Evolutionary conservation across 1,140 invertebrate species (phyloP).

Genomic region (Philotrypesis tridentata): DNA sequence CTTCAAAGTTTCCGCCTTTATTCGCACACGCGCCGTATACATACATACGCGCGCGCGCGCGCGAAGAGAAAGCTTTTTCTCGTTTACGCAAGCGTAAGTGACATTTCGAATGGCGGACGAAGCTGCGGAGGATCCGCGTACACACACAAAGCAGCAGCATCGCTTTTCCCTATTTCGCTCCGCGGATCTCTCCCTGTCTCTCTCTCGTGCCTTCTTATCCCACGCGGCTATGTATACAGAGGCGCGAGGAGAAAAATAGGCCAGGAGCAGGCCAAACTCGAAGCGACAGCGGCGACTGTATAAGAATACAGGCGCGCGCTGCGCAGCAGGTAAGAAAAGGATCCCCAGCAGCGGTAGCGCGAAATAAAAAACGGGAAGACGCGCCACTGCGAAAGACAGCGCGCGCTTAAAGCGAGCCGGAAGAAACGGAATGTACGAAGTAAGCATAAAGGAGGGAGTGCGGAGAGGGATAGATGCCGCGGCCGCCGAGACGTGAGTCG

Average conservation of each 20-base stretch:
- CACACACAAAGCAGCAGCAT: slow-evolving; percentile 43
- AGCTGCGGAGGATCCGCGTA: too few relatives aligned
- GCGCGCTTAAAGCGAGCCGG: not conserved
- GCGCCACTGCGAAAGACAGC: not conserved
- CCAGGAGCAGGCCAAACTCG: not conserved
- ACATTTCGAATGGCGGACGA: slow-evolving; percentile 38
- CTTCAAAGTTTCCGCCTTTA: slow-evolving; percentile 2
- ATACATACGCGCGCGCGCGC: too few relatives aligned
- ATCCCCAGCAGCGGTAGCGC: too few relatives aligned
- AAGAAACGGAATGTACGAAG: not conserved
- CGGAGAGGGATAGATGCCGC: too few relatives aligned
- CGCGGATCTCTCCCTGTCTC: too few relatives aligned
- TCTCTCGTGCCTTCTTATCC: slow-evolving; percentile 20
- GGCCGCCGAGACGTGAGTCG: too few relatives aligned
- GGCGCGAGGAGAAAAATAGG: not conserved
- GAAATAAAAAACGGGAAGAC: not conserved
- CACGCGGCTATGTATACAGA: not conserved
- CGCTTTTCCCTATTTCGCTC: slow-evolving; percentile 1
- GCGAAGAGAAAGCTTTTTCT: slow-evolving; percentile 32
- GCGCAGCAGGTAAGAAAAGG: not conserved
- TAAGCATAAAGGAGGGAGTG: not conserved
- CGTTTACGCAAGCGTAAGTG: slow-evolving; percentile 23
- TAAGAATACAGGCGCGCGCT: too few relatives aligned
- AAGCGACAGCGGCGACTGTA: not conserved
- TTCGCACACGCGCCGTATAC: not conserved